Evolutionary conservation across 2,797 vertebrate genomes (phyloP), one percentile per base, ranked within the genome.

Genomic region (Euthynnus affinis): DNA sequence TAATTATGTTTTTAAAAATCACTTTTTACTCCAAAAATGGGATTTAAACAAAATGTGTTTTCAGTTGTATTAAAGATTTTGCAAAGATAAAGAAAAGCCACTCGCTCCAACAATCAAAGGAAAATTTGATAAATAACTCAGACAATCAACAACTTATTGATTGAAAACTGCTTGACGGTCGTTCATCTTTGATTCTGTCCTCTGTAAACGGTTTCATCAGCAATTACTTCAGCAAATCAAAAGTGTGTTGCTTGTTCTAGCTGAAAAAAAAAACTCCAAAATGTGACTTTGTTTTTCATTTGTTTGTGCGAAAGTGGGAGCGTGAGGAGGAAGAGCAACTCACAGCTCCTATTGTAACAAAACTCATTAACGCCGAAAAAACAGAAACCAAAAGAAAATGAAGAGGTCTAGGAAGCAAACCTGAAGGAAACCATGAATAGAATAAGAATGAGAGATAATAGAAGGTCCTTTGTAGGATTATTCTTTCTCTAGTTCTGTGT

Each of bases 341-440:
- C 37, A 4, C 13, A 4, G 15, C 29, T 51, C 13, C 9, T 5
- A 3, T 15, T 44, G 14, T 9, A 48, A 6, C 72, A 9, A 55
- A 80, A 53, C 49, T 68, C 51, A 64, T 74, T 46, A 58, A 74
- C 42, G 51, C 23, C 52, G 44, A 12, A 48, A 48, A 59, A 61
- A 46, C 22, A 42, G 22, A 34, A 44, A 34, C 44, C 2, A 22
- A 14, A 14, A 42, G 29, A 3, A 7, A 22, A 71, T 3, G n/a
- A 58, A 15, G 12, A 42, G 22, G 29, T 23, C 37, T 18, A 1
- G 48, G 44, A 3, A 15, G 3, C 40, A 34, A 18, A 23, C 57
- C 53, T 40, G 25, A 70, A 18, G 6, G 29, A 27, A 51, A 51
- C 6, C 18, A 40, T 51, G 40, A 37, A 46, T 62, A 9, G 44